Conservation (phyloP, 2,888 invertebrate species). For the Marasmarcha lunaedactyla region DNA sequence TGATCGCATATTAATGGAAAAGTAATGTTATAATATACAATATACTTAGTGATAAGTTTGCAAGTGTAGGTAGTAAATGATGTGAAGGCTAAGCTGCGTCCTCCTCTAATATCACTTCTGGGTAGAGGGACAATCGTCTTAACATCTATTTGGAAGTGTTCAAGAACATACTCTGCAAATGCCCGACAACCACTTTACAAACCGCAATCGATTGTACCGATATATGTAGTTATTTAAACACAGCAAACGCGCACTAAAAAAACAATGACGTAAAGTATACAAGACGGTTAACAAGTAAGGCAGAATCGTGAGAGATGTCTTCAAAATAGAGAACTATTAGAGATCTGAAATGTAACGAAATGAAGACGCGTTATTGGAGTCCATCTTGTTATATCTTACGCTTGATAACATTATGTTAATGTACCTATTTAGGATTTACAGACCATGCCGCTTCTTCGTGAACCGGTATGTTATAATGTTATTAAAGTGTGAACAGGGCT, state of each 20-base stretch:
- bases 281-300: slow-evolving; percentile 16
- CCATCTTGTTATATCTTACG: background rate
- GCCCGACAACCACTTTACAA: too few species aligned
- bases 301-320: slow-evolving; percentile 19
- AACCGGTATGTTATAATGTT: slow-evolving; percentile 4
- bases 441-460: slow-evolving; percentile 1
- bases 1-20: too few species aligned
- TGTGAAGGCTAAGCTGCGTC: too few species aligned
- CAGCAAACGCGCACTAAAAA: slow-evolving; percentile 4
- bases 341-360: background rate
- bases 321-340: background rate
- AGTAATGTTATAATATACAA: too few species aligned
- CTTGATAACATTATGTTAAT: background rate
- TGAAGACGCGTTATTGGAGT: background rate
- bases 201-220: too few species aligned
- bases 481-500: background rate
- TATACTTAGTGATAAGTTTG: too few species aligned
- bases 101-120: too few species aligned
- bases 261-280: slow-evolving; percentile 21
- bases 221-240: too few species aligned
- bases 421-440: background rate
- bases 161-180: too few species aligned
- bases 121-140: too few species aligned
- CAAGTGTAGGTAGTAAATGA: too few species aligned
- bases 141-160: too few species aligned